phyloP scores from a whole-genome alignment of 2,797 vertebrate species.

The Poecilia velifera region DNA sequence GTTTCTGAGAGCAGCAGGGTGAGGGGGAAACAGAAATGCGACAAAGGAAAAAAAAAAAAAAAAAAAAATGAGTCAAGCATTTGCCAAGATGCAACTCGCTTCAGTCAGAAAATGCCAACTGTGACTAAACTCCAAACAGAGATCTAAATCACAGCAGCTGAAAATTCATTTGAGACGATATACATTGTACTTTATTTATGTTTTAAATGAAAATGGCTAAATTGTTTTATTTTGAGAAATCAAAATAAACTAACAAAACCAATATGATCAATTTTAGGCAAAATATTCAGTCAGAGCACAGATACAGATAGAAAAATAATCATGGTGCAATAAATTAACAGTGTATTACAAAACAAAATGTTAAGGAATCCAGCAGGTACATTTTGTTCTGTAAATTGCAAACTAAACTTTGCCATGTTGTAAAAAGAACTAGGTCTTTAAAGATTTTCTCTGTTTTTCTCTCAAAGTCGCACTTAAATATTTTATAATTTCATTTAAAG shows the following conservation, averaged over 20 bases:
- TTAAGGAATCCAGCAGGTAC: background rate
- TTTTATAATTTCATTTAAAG: background rate
- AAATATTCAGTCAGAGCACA: background rate
- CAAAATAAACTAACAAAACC: background rate
- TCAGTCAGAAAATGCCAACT: background rate
- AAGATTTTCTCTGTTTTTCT: background rate
- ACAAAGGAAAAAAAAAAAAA: background rate
- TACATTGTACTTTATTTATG: background rate
- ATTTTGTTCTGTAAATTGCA: background rate
- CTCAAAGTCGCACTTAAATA: background rate
- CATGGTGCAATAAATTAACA: background rate
- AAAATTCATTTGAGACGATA: background rate
- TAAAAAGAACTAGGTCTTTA: background rate
- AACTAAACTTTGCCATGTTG: background rate
- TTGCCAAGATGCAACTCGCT: background rate
- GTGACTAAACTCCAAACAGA: background rate
- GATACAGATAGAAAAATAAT: background rate
- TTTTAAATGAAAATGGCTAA: background rate
- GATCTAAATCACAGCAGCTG: background rate
- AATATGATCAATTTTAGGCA: background rate
- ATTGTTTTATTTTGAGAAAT: background rate
- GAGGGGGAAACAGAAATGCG: background rate
- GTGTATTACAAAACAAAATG: background rate
- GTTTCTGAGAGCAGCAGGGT: conserved; percentile 1
- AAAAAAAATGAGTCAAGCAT: background rate